phyloP scores from a whole-genome alignment of 2,113 vertebrate species.

The Connochaetes taurinus region DNA sequence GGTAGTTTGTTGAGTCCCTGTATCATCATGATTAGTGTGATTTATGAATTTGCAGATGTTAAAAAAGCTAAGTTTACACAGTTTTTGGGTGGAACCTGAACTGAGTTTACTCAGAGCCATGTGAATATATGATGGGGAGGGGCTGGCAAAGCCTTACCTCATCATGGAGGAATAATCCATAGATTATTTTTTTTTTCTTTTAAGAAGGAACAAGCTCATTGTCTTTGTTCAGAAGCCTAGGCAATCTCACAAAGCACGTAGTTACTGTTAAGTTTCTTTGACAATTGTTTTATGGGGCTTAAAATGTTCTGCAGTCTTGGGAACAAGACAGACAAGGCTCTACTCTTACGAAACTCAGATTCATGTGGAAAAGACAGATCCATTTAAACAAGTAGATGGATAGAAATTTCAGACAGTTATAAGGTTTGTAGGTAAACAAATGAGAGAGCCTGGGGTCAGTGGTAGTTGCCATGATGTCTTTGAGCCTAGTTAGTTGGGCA shows the following conservation, averaged over 20 bases:
- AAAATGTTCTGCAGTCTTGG: neutral
- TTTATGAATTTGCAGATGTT: slow-evolving; percentile 46
- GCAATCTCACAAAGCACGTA: neutral
- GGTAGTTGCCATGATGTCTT: neutral
- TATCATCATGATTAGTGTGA: neutral
- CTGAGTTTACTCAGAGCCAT: slow-evolving; percentile 20
- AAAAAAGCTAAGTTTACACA: neutral
- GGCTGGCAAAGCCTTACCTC: slow-evolving; percentile 28
- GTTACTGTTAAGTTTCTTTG: neutral
- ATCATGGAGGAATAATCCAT: slow-evolving; percentile 28
- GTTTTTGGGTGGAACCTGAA: slow-evolving; percentile 34
- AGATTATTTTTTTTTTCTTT: neutral
- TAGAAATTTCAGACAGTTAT: neutral
- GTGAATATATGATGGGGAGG: slow-evolving; percentile 15
- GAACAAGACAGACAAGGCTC: neutral
- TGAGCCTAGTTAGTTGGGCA: neutral
- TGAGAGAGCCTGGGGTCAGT: neutral
- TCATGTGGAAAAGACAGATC: neutral
- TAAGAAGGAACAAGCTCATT: neutral
- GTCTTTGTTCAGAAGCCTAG: slow-evolving; percentile 31
- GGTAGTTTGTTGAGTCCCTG: neutral
- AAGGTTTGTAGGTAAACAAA: neutral
- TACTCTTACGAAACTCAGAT: neutral
- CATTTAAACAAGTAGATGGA: neutral
- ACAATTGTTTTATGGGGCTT: neutral